Percentiles rank a stretch among this genome's conserved stretches.
phyloP scores from a whole-genome alignment of 2,888 invertebrate genomes.

The Meghimatium bilineatum region DNA sequence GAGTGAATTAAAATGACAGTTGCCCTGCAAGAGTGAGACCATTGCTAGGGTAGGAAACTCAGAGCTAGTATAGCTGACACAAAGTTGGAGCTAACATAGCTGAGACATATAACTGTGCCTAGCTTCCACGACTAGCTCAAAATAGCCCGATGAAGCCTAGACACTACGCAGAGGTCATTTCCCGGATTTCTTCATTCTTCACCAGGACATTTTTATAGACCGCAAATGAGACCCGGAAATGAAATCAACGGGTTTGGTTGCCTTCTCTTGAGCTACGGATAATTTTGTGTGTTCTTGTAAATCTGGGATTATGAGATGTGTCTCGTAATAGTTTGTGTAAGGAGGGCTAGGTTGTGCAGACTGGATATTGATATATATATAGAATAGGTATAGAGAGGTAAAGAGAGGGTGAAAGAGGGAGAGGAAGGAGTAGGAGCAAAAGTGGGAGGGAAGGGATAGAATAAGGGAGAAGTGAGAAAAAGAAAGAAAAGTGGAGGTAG shows the following conservation, averaged over 20 bases:
- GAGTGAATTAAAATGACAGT: no score
- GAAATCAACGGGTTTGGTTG: slow-evolving; percentile 35
- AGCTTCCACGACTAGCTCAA: background rate
- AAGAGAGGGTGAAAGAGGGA: background rate
- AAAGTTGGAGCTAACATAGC: no score
- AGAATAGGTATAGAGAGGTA: background rate
- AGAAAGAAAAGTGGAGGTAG: background rate
- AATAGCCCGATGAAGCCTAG: background rate
- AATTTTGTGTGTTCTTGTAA: slow-evolving; percentile 3
- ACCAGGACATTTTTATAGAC: background rate
- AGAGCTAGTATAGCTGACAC: no score
- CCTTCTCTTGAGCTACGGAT: background rate
- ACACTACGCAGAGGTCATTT: background rate
- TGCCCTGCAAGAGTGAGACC: no score
- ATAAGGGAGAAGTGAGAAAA: background rate
- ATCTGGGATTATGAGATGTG: background rate
- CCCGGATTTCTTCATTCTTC: background rate
- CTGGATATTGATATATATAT: background rate
- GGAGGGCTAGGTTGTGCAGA: no score
- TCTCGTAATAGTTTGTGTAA: no score
- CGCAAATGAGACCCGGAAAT: slow-evolving; percentile 39
- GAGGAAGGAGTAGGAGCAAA: background rate
- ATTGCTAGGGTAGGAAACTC: no score
- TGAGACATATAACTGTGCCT: no score
- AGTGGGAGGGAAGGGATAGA: background rate